phyloP scores from a whole-genome alignment of 2,797 vertebrate species.

The Hemitrygon akajei region DNA sequence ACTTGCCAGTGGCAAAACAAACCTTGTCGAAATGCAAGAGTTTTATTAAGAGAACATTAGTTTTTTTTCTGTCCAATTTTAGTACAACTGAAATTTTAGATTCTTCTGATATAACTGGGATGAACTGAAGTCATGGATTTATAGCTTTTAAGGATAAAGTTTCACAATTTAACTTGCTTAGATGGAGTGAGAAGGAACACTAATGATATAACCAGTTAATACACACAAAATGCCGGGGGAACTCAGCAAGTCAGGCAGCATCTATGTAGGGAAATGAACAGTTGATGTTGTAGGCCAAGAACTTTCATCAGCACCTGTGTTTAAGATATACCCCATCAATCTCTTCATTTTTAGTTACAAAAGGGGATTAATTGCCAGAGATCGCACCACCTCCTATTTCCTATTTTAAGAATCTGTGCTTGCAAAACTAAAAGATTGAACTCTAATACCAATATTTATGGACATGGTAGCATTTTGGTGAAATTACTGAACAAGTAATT shows the following conservation, averaged over 20 bases:
- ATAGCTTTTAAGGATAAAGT: neutral
- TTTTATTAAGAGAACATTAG: neutral
- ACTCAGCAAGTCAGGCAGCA: too few species aligned
- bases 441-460: too few species aligned
- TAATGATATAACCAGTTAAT: too few species aligned
- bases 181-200: neutral
- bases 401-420: neutral
- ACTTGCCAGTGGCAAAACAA: slow-evolving; percentile 3
- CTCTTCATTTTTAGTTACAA: neutral
- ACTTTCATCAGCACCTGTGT: too few species aligned
- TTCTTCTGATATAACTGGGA: neutral
- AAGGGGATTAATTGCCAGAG: neutral
- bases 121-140: neutral
- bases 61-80: neutral
- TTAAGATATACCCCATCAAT: neutral
- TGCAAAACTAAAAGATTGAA: neutral
- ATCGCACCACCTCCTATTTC: neutral
- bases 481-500: too few species aligned
- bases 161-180: neutral
- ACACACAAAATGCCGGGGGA: too few species aligned
- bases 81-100: neutral
- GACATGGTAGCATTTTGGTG: too few species aligned
- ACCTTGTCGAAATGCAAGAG: neutral
- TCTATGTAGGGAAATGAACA: too few species aligned
- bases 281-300: too few species aligned